phyloP scores from a whole-genome alignment of 2,113 vertebrate species.

The Monarcha castaneiventris region DNA sequence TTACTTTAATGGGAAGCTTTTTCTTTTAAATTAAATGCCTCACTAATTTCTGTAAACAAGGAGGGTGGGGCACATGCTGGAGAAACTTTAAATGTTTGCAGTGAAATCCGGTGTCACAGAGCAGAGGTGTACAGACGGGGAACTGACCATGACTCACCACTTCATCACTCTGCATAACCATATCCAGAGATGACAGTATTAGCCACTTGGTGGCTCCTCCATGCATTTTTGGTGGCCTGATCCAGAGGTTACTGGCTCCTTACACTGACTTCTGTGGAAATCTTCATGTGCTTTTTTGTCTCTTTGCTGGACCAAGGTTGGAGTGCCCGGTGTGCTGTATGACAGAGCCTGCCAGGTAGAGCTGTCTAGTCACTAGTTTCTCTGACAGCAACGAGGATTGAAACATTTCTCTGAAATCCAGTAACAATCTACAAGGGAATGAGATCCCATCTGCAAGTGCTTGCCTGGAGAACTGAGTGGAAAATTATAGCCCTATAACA shows the following conservation, averaged over 20 bases:
- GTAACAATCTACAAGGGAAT: neutral
- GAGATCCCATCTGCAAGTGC: neutral
- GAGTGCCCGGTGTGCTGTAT: fast-evolving
- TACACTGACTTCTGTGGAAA: neutral
- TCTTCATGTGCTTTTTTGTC: neutral
- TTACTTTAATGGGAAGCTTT: neutral
- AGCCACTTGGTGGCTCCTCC: neutral
- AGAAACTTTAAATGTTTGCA: neutral
- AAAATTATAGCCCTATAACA: neutral
- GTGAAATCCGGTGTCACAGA: neutral
- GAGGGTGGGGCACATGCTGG: neutral
- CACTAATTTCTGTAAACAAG: neutral
- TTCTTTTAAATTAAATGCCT: neutral
- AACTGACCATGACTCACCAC: neutral
- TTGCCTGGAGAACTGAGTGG: neutral
- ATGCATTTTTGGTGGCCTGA: neutral
- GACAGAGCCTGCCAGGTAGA: neutral
- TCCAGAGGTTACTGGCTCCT: neutral
- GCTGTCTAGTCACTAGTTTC: neutral
- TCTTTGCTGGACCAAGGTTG: neutral
- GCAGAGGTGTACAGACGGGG: neutral
- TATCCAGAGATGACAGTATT: neutral
- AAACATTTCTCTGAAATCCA: neutral
- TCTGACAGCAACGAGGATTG: neutral
- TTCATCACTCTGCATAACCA: neutral